A percentile compares a stretch with the other conserved stretches of the same genome.
These are phyloP conservation scores for Troides aeacus DNA, from an alignment of 2,888 invertebrate genomes.

Conservation along the genomic window DNA sequence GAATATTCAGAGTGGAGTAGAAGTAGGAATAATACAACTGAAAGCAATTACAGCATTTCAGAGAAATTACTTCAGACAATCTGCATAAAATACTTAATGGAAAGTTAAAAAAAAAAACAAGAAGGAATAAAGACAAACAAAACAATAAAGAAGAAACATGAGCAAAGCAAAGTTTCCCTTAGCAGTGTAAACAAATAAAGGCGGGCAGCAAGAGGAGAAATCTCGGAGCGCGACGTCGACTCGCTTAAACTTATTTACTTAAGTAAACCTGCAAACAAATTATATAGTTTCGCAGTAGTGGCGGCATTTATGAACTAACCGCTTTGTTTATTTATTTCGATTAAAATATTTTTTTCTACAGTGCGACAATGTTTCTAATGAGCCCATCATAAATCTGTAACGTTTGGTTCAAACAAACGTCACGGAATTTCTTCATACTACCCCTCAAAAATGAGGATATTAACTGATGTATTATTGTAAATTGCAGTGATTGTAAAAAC, in stretches of 20 bases:
- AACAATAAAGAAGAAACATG: conserved; percentile 11
- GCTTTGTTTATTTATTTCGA: not conserved
- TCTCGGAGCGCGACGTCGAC: conserved; percentile 3
- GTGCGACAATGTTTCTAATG: not conserved
- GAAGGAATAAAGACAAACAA: not conserved
- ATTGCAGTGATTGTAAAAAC: no score
- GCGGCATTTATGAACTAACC: not conserved
- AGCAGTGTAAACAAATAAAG: conserved; percentile 24
- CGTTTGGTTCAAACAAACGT: no score
- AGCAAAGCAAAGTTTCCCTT: conserved; percentile 14
- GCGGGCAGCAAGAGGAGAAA: conserved; percentile 1
- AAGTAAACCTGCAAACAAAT: conserved; percentile 19
- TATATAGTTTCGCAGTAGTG: conserved; percentile 3
- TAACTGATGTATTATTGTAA: no score
- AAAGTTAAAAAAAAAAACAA: not conserved
- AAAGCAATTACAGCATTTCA: not conserved
- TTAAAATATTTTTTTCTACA: not conserved
- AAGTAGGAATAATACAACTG: not conserved
- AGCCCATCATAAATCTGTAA: no score
- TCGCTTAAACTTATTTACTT: conserved; percentile 28
- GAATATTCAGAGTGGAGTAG: not conserved
- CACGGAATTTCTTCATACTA: no score
- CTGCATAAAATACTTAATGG: not conserved
- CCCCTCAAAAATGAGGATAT: no score
- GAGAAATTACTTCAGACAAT: not conserved